Conservation (phyloP, 2,888 invertebrate species). For the Cyclophora punctaria region DNA sequence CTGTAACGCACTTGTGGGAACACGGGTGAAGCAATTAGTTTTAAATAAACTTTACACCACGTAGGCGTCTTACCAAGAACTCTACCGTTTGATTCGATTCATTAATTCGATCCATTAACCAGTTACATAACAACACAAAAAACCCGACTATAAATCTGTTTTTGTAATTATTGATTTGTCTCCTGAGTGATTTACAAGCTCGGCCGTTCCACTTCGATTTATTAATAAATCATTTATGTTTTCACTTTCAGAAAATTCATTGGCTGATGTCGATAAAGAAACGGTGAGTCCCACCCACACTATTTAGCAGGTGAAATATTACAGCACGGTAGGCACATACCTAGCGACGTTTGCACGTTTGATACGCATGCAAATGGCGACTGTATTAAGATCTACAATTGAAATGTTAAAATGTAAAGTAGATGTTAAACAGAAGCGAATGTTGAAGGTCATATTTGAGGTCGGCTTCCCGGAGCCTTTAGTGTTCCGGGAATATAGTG, state of each 20-base stretch:
- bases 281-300: too few relatives aligned
- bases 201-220: background rate
- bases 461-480: conserved; percentile 38
- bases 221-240: background rate
- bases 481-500: conserved; percentile 63
- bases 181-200: conserved; percentile 17
- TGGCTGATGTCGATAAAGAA: too few relatives aligned
- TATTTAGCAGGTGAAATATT: too few relatives aligned
- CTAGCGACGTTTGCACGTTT: too few relatives aligned
- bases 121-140: conserved; percentile 22
- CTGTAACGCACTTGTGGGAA: conserved; percentile 63
- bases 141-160: conserved; percentile 18
- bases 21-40: conserved; percentile 46
- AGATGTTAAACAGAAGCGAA: conserved; percentile 11
- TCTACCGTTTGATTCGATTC: conserved; percentile 29
- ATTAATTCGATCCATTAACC: conserved; percentile 30
- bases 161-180: conserved; percentile 18
- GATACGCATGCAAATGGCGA: too few relatives aligned
- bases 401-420: background rate
- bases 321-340: too few relatives aligned
- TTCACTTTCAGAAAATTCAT: background rate
- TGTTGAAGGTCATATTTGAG: conserved; percentile 46
- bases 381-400: too few relatives aligned
- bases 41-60: conserved; percentile 5
- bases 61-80: conserved; percentile 29